Conservation (phyloP, 2,888 invertebrate genomes). For the Bombylius major region DNA sequence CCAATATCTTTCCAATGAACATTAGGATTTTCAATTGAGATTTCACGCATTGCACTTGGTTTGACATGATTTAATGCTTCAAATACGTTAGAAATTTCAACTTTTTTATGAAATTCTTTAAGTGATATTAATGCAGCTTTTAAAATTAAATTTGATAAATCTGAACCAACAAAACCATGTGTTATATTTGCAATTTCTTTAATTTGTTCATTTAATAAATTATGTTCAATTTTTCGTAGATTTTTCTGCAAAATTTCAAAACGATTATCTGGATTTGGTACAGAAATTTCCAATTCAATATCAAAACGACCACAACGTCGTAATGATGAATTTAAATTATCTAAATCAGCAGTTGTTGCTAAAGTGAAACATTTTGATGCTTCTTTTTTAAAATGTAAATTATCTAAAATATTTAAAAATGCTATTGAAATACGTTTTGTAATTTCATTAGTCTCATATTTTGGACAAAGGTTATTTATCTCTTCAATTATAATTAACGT, state of each 20-base stretch:
- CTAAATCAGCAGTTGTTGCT: conserved; percentile 65
- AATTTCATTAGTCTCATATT: conserved; percentile 28
- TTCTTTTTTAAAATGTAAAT: conserved; percentile 39
- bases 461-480: conserved; percentile 65
- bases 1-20: conserved; percentile 90
- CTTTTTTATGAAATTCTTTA: conserved; percentile 28
- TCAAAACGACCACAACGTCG: conserved; percentile 72
- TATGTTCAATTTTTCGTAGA: conserved; percentile 43
- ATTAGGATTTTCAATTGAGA: conserved; percentile 75
- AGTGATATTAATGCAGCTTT: conserved; percentile 55
- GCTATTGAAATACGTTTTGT: conserved; percentile 61
- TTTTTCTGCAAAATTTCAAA: conserved; percentile 55
- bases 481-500: conserved; percentile 75
- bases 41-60: conserved; percentile 86
- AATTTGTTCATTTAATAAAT: conserved; percentile 44
- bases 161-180: conserved; percentile 86
- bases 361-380: conserved; percentile 51
- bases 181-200: conserved; percentile 54
- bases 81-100: conserved; percentile 43
- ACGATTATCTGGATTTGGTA: conserved; percentile 55
- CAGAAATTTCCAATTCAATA: conserved; percentile 65
- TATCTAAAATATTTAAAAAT: conserved; percentile 48
- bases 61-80: conserved; percentile 55
- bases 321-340: conserved; percentile 61
- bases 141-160: conserved; percentile 64